A percentile compares a stretch with the other conserved stretches of the same genome.
These are phyloP conservation scores for Mechanitis mazaeus DNA, from an alignment of 2,888 invertebrate species.

Conservation along the genomic window DNA sequence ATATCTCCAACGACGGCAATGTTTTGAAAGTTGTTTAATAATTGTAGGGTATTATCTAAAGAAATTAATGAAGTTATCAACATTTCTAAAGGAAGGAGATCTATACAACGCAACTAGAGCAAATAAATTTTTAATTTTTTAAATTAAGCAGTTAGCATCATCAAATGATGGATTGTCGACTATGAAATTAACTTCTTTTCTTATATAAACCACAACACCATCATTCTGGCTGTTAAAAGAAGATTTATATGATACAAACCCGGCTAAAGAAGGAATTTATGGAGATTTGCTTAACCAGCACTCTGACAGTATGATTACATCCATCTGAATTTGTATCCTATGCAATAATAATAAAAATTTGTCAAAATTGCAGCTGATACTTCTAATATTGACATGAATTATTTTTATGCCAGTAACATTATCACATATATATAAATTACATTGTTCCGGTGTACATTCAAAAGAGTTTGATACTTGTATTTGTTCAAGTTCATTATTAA, in stretches of 20 bases:
- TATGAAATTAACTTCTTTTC: neutral
- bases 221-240: conserved; percentile 5
- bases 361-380: no score
- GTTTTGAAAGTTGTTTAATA: conserved; percentile 11
- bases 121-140: conserved; percentile 1
- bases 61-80: conserved; percentile 7
- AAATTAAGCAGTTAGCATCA: conserved; percentile 9
- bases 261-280: neutral
- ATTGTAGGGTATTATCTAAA: neutral
- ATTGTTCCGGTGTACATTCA: no score
- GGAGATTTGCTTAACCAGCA: conserved; percentile 6
- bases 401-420: no score
- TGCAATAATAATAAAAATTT: no score
- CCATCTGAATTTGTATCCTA: conserved; percentile 3
- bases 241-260: neutral
- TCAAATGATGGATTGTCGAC: conserved; percentile 2
- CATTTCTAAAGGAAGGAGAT: conserved; percentile 4
- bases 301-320: conserved; percentile 12
- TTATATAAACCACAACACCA: conserved; percentile 9
- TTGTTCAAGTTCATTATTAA: no score
- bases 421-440: no score
- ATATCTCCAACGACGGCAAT: conserved; percentile 23
- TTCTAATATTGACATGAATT: no score
- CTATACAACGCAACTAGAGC: conserved; percentile 9
- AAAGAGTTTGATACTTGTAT: no score